Base-by-base conservation (phyloP, 2,113 vertebrate genomes). In the Oryzias javanicus region DNA sequence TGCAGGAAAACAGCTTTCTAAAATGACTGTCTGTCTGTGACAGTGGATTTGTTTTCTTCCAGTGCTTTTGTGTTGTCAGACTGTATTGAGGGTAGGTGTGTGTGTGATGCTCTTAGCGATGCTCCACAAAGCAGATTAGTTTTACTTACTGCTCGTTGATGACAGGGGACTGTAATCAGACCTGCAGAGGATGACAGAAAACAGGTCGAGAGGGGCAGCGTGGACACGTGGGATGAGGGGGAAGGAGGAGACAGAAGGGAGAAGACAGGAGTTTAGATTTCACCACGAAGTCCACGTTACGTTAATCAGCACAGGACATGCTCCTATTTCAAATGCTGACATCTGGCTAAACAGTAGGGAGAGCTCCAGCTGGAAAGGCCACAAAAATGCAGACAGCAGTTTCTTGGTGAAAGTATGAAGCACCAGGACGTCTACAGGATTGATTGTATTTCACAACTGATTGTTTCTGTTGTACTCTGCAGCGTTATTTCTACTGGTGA, bases 81-180 rank as follows among this genome's bases (percentile, higher is more conserved):
- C 44, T 61, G 55, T 50, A 55, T 72, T 22, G 70, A 53, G 4
- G 56, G 53, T 54, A 49, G 42, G 56, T 18, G 51, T 57, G 24
- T 50, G 51, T 61, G 55, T 49, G 58, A 49, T 14, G 13, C 5
- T 53, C 22, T 27, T 42, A 15, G 24, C 52, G 45, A 53, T 42
- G 53, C 41, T 67, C 55, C 5, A 22, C 56, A 74, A 65, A 16
- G 8, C 46, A 35, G 3, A 4, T 49, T 50, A 7, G 53, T 84
- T 83, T 82, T 95, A 97, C 95, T 98, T 86, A 97, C 96, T 95
- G 92, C 94, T 96, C 3, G 94, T 92, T 46, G 95, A 94, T 69
- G 95, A 98, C 92, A 94, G 83, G 67, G 88, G 94, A 90, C 95
- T 97, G 92, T 94, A 95, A 84, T 96, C 95, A 57, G 94, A 97